phyloP scores from a whole-genome alignment of 2,888 invertebrate genomes.

The Mythimna vitellina region DNA sequence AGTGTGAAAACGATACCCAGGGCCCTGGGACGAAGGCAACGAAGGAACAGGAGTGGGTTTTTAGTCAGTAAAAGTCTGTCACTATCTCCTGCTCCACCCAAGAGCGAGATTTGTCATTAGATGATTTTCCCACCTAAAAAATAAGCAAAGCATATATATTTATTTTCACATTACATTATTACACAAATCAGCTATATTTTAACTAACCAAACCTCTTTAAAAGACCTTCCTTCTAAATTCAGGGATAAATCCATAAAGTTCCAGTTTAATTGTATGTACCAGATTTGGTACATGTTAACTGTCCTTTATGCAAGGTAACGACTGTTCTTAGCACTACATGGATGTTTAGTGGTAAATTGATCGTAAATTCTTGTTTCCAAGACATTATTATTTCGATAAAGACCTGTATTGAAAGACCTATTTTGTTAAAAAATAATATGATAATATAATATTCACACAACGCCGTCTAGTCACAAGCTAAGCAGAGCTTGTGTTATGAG shows the following conservation, averaged over 20 bases:
- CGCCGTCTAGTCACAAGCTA: no score
- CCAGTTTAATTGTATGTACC: slow-evolving; percentile 68
- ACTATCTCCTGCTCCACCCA: no score
- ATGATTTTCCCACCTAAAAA: no score
- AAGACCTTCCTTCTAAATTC: slow-evolving; percentile 44
- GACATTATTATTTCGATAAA: slow-evolving; percentile 11
- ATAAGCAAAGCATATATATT: no score
- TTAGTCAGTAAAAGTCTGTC: no score
- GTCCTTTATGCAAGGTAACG: slow-evolving; percentile 70
- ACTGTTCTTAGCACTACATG: slow-evolving; percentile 54
- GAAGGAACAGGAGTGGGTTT: no score
- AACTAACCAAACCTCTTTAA: slow-evolving; percentile 27
- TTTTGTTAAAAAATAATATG: background rate
- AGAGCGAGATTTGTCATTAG: no score
- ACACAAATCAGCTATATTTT: background rate
- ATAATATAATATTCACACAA: no score
- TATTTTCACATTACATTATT: background rate
- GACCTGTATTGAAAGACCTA: background rate
- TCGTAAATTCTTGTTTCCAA: slow-evolving; percentile 20
- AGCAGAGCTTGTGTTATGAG: no score
- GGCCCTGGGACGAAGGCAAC: no score
- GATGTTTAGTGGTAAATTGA: slow-evolving; percentile 42
- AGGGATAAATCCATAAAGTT: slow-evolving; percentile 65
- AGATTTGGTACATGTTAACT: slow-evolving; percentile 66
- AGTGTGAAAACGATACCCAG: no score